These are phyloP conservation scores for Alcis repandata DNA, from an alignment of 2,888 invertebrate species.

Conservation along the genomic window DNA sequence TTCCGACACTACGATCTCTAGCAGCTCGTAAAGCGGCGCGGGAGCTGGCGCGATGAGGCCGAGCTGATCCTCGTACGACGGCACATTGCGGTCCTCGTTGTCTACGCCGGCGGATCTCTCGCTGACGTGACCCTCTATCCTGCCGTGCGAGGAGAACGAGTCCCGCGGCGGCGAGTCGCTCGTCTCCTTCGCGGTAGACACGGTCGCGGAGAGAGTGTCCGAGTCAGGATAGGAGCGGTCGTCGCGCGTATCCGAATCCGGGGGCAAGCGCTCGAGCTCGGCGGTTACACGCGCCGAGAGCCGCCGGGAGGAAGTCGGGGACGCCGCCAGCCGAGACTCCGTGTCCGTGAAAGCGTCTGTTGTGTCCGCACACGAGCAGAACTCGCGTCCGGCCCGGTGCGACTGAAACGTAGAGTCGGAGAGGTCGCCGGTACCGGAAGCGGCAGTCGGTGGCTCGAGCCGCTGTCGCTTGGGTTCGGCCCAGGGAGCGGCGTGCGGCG, in stretches of 20 bases:
- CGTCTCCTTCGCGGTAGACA: slow-evolving; percentile 63
- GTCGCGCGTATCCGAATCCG: slow-evolving; percentile 42
- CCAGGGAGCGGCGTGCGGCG: slow-evolving; percentile 48
- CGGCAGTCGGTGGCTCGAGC: slow-evolving; percentile 48
- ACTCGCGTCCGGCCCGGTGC: slow-evolving; percentile 39
- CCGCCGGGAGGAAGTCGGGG: slow-evolving; percentile 36
- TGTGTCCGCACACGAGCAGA: slow-evolving; percentile 36
- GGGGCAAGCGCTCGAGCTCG: slow-evolving; percentile 40
- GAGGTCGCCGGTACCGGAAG: slow-evolving; percentile 36
- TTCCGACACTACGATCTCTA: slow-evolving; percentile 81
- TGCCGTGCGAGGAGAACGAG: slow-evolving; percentile 46
- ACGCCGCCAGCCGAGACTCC: slow-evolving; percentile 47
- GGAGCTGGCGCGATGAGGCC: slow-evolving; percentile 51
- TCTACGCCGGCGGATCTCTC: slow-evolving; percentile 56
- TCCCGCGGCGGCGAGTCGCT: slow-evolving; percentile 34
- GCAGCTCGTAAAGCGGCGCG: slow-evolving; percentile 68
- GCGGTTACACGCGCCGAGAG: slow-evolving; percentile 37
- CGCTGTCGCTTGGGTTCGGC: slow-evolving; percentile 61
- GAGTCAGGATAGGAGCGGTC: slow-evolving; percentile 61
- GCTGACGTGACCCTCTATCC: slow-evolving; percentile 58
- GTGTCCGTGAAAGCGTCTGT: slow-evolving; percentile 55
- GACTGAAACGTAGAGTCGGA: slow-evolving; percentile 57
- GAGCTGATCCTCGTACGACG: slow-evolving; percentile 59
- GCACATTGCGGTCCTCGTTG: slow-evolving; percentile 58
- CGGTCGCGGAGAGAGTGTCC: slow-evolving; percentile 63